These are phyloP conservation scores for Aeoliscus strigatus DNA, from an alignment of 2,797 vertebrate species.

Conservation along the genomic window DNA sequence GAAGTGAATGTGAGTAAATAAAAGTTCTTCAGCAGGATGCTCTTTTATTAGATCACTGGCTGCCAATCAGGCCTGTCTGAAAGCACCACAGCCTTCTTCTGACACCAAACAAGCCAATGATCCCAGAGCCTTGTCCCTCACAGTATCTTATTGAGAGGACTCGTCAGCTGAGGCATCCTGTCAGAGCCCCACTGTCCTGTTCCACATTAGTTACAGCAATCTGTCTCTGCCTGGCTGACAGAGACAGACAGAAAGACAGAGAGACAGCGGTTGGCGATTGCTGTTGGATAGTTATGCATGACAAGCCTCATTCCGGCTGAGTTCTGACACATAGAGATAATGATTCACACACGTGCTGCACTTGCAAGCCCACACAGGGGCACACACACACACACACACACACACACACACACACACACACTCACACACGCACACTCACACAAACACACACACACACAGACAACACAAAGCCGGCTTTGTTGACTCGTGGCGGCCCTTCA, in stretches of 20 bases:
- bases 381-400: constrained; percentile 40
- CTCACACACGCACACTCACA: too few relatives aligned
- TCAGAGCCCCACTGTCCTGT: constrained; percentile 43
- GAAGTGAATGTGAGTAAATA: constrained; percentile 39
- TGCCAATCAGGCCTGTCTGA: constrained; percentile 33
- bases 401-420: constrained; percentile 29
- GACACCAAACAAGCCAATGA: constrained; percentile 36
- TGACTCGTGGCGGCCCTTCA: constrained; percentile 53
- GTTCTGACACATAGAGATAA: constrained; percentile 63
- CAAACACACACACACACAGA: too few relatives aligned
- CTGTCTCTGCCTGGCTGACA: constrained; percentile 58
- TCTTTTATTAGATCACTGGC: constrained; percentile 33
- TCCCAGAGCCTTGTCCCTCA: constrained; percentile 42
- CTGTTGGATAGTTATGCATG: constrained; percentile 55
- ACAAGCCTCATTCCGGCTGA: constrained; percentile 56
- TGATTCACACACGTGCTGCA: constrained; percentile 70
- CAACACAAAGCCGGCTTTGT: constrained; percentile 74
- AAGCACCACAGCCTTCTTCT: constrained; percentile 9
- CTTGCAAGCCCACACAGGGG: constrained; percentile 64
- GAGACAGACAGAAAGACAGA: constrained; percentile 38
- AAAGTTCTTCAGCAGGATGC: constrained; percentile 37
- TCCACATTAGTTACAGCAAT: constrained; percentile 63
- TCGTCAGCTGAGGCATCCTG: constrained; percentile 43
- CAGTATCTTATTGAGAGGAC: constrained; percentile 24
- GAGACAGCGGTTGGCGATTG: constrained; percentile 56